Percentiles rank a stretch among this genome's conserved stretches.
These are phyloP conservation scores for Umimayanthus chanpuru DNA, from an alignment of 92 coral and sea anemone species.

Conservation along the genomic window DNA sequence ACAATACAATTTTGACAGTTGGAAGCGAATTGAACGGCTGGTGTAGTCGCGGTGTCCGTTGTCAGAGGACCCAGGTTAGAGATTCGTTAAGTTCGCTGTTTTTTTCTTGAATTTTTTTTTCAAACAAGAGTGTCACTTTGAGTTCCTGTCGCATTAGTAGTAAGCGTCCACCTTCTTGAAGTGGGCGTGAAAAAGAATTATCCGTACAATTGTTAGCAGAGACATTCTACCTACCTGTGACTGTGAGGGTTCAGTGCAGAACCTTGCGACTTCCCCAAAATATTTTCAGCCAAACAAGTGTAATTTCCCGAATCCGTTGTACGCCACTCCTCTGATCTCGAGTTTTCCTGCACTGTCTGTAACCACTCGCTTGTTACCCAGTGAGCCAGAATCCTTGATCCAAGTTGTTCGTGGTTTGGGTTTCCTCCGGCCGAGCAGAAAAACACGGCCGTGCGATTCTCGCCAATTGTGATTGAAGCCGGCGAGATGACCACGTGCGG, in stretches of 20 bases:
- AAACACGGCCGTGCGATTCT: not conserved
- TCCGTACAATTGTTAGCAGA: no score
- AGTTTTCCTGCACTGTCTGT: slow-evolving; percentile 9
- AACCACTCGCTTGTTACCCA: not conserved
- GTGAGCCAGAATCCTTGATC: not conserved
- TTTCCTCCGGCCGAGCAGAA: not conserved
- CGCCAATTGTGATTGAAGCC: not conserved
- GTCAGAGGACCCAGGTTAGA: no score
- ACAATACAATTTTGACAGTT: no score
- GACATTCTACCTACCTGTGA: not conserved
- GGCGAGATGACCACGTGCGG: not conserved
- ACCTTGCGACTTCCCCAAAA: not conserved
- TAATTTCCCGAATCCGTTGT: not conserved
- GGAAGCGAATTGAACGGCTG: no score
- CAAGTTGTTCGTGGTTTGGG: not conserved
- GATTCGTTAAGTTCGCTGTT: no score
- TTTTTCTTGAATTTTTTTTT: no score
- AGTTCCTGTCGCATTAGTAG: no score
- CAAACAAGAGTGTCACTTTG: no score
- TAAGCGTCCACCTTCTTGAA: no score
- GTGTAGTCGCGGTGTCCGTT: no score
- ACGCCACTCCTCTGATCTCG: not conserved
- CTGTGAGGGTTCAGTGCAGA: not conserved
- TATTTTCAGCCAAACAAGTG: slow-evolving; percentile 11
- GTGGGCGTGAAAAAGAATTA: no score